Conservation (phyloP, 2,797 vertebrate genomes). For the Sylvia borin region DNA sequence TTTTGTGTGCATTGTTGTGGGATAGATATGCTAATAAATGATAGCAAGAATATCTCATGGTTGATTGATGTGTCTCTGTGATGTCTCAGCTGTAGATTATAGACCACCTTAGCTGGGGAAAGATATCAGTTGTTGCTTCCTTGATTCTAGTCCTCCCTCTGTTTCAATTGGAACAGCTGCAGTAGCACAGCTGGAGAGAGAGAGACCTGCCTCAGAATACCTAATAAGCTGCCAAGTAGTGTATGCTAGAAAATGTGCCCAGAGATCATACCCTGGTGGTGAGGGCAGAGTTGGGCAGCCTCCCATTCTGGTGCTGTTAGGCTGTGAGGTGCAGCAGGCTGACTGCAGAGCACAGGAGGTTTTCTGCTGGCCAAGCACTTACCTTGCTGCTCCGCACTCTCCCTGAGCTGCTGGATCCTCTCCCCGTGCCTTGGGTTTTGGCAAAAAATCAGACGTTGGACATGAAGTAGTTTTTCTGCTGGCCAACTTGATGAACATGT, state of each 20-base stretch:
- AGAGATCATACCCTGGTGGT: not conserved
- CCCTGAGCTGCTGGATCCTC: not conserved
- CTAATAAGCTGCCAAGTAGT: not conserved
- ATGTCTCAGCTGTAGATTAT: not conserved
- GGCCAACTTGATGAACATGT: not conserved
- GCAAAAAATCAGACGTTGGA: not conserved
- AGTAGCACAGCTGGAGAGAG: not conserved
- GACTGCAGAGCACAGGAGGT: rapidly evolving
- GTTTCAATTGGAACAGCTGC: not conserved
- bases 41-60: not conserved
- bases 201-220: not conserved
- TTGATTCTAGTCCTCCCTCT: not conserved
- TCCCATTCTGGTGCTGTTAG: not conserved
- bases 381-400: rapidly evolving
- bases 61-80: not conserved
- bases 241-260: not conserved
- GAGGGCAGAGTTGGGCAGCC: not conserved
- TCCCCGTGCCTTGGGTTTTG: not conserved
- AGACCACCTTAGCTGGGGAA: not conserved
- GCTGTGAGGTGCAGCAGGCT: not conserved
- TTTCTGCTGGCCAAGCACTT: not conserved
- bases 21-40: not conserved
- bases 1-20: not conserved
- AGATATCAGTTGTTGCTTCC: not conserved
- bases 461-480: not conserved